These are phyloP conservation scores for Oithona nana DNA, from an alignment of 2,888 invertebrate species.

Conservation along the genomic window DNA sequence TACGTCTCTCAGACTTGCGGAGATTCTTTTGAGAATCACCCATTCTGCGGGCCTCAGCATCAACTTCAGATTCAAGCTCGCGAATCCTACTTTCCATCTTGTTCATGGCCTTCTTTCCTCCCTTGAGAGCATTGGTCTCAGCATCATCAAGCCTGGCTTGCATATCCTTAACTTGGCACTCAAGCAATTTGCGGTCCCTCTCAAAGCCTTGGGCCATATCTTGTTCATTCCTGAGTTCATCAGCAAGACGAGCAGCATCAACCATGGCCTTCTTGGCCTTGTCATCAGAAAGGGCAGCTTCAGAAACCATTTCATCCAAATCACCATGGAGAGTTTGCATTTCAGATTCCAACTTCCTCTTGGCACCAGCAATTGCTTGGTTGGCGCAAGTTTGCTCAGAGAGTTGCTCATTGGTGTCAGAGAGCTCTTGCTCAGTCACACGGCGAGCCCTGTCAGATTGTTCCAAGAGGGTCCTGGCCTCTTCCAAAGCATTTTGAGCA, in stretches of 20 bases:
- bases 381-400: conserved; percentile 88
- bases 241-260: conserved; percentile 92
- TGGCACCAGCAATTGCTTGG: conserved; percentile 81
- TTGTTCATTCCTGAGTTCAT: conserved; percentile 47
- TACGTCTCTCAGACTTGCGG: conserved; percentile 34
- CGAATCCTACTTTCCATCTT: conserved; percentile 33
- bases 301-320: conserved; percentile 91
- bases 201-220: conserved; percentile 17
- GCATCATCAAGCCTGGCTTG: conserved; percentile 36
- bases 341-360: conserved; percentile 98
- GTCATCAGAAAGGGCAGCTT: conserved; percentile 97
- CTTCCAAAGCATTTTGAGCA: conserved; percentile 92
- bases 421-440: conserved; percentile 89
- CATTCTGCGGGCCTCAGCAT: conserved; percentile 36
- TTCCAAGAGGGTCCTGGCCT: conserved; percentile 86
- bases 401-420: conserved; percentile 92
- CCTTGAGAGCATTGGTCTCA: conserved; percentile 37
- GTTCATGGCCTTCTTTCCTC: conserved; percentile 37
- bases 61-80: conserved; percentile 33
- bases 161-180: conserved; percentile 14
- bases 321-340: conserved; percentile 95
- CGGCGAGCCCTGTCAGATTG: conserved; percentile 94
- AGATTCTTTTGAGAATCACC: conserved; percentile 35
- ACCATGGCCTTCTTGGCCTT: conserved; percentile 97
- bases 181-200: conserved; percentile 13